Evolutionary conservation across 2,797 vertebrate genomes (phyloP).

Genomic region (Pseudotriccus pelzelni): DNA sequence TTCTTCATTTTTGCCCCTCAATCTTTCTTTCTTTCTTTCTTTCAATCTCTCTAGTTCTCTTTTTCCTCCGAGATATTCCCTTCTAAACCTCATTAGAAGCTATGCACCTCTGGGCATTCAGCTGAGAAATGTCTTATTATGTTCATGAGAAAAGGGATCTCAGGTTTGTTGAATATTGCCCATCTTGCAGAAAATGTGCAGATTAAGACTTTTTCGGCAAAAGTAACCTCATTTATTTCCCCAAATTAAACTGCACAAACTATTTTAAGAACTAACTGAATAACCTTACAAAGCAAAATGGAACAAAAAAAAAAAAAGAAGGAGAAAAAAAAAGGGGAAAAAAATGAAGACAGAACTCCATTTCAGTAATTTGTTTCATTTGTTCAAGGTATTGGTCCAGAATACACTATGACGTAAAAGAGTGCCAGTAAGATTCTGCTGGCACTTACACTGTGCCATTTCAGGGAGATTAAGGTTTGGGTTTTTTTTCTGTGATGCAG

Average conservation of each 20-base stretch:
- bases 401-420: not conserved
- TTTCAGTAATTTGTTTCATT: not conserved
- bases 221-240: slow-evolving; percentile 50
- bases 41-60: not conserved
- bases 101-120: not conserved
- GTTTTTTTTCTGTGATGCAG: not conserved
- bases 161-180: slow-evolving; percentile 19
- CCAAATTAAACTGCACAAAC: slow-evolving; percentile 37
- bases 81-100: slow-evolving; percentile 26
- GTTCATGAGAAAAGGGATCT: slow-evolving; percentile 34
- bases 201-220: slow-evolving; percentile 26
- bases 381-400: not conserved
- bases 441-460: not conserved
- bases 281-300: not conserved
- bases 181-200: slow-evolving; percentile 48
- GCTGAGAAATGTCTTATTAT: slow-evolving; percentile 34
- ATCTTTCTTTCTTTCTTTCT: not conserved
- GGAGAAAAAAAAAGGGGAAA: too few species aligned
- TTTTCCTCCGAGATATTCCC: not conserved
- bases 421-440: not conserved
- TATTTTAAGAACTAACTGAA: slow-evolving; percentile 54
- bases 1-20: not conserved
- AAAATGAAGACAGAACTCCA: not conserved
- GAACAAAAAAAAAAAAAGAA: not conserved
- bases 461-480: not conserved